A percentile compares a stretch with the other conserved stretches of the same genome.
Conservation (phyloP, 1,140 invertebrate genomes). For the Hyphantria cunea region DNA sequence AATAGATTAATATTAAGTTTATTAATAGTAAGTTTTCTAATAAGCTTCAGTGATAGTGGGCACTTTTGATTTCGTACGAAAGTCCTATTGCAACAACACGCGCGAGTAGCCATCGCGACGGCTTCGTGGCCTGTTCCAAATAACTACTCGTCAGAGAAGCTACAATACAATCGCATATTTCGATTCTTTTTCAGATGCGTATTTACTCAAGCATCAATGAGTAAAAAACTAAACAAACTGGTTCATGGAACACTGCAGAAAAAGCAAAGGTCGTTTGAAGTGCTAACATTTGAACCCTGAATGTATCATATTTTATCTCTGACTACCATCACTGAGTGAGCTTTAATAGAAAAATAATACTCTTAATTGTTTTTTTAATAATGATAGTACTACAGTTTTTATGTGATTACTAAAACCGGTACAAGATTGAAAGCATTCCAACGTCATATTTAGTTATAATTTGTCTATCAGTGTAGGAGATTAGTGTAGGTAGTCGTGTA, state of each 20-base stretch:
- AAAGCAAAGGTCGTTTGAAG: slow-evolving; percentile 25
- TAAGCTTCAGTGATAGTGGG: slow-evolving; percentile 46
- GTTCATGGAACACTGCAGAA: slow-evolving; percentile 54
- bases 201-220: slow-evolving; percentile 49
- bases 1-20: too few species aligned
- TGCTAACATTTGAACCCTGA: slow-evolving; percentile 8
- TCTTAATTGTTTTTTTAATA: too few species aligned
- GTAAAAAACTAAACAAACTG: slow-evolving; percentile 48
- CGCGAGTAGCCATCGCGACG: slow-evolving; percentile 26
- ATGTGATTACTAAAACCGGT: too few species aligned
- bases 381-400: too few species aligned
- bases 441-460: too few species aligned
- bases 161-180: slow-evolving; percentile 50
- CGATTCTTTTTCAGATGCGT: slow-evolving; percentile 46
- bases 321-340: too few species aligned
- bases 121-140: slow-evolving; percentile 31
- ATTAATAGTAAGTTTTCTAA: slow-evolving; percentile 6
- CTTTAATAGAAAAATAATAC: too few species aligned
- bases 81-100: slow-evolving; percentile 38
- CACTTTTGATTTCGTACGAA: slow-evolving; percentile 63
- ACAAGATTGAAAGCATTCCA: too few species aligned
- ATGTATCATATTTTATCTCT: slow-evolving; percentile 5
- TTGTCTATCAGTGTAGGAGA: too few species aligned
- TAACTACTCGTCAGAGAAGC: slow-evolving; percentile 46
- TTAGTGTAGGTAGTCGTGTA: too few species aligned